These are phyloP conservation scores for Zygaena filipendulae DNA, from an alignment of 2,888 invertebrate species.

Conservation along the genomic window DNA sequence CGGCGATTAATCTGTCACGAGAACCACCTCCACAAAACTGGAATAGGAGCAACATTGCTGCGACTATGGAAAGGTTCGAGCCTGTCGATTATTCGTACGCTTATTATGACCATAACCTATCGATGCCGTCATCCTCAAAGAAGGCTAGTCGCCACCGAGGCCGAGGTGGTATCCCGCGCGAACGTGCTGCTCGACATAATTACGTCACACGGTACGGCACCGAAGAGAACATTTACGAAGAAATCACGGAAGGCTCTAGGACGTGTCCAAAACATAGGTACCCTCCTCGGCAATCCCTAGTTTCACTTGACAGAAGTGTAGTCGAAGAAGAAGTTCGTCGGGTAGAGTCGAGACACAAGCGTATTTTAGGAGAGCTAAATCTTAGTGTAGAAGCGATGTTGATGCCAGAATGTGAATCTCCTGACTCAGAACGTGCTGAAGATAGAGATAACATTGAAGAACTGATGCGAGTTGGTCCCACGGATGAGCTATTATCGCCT, in stretches of 20 bases:
- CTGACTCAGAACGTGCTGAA: slow-evolving; percentile 72
- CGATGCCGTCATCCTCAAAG: slow-evolving; percentile 67
- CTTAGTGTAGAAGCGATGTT: slow-evolving; percentile 90
- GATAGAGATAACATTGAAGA: slow-evolving; percentile 73
- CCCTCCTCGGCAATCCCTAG: slow-evolving; percentile 68
- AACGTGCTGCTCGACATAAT: slow-evolving; percentile 70
- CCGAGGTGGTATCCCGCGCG: slow-evolving; percentile 48
- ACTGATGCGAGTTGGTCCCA: slow-evolving; percentile 74
- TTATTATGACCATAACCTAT: slow-evolving; percentile 81
- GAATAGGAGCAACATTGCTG: slow-evolving; percentile 72
- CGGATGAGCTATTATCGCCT: slow-evolving; percentile 78
- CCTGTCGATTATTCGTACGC: slow-evolving; percentile 85
- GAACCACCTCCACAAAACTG: slow-evolving; percentile 63
- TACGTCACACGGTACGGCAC: slow-evolving; percentile 84
- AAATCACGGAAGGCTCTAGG: slow-evolving; percentile 75
- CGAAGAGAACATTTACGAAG: slow-evolving; percentile 86
- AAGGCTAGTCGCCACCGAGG: slow-evolving; percentile 55
- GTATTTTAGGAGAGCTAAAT: slow-evolving; percentile 87
- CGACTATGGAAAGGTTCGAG: slow-evolving; percentile 74
- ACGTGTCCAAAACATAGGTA: slow-evolving; percentile 61
- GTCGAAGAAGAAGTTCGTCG: slow-evolving; percentile 86
- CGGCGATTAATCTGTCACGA: slow-evolving; percentile 52
- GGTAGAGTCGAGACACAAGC: slow-evolving; percentile 84
- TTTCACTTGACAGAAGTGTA: slow-evolving; percentile 76
- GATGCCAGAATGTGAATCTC: slow-evolving; percentile 81